Base-by-base conservation (phyloP, 2,797 vertebrate species). In the Novumbra hubbsi region DNA sequence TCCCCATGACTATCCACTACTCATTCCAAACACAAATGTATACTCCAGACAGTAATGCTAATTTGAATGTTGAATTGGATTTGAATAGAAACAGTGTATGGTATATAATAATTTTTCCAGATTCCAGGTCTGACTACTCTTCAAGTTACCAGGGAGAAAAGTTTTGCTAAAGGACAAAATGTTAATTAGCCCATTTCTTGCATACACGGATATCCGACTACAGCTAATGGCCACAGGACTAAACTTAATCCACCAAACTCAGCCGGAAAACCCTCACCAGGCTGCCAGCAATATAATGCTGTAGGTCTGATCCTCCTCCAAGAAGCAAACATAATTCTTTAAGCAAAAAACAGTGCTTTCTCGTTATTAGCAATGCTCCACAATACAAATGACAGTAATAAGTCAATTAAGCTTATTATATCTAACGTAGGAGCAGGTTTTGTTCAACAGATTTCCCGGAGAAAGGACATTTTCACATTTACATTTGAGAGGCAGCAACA, bases 371-470 rank as follows among this genome's bases (percentile, higher is more conserved):
- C 72, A 50, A 80, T 87, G 78, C 55, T 60, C 55, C 55, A 60
- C 55, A 60, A 24, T 60, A 87, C 85, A 88, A 91, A 90, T 90
- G 84, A 84, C 80, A 77, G 85, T 88, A 91, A 92, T 91, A 90
- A 89, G 84, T 85, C 87, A 91, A 90, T 89, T 90, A 90, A 88
- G 87, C 86, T 88, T 88, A 90, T 92, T 92, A 93, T 92, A 88
- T 91, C 82, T 86, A 90, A 87, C 85, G 88, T 87, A 90, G 84
- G 84, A 90, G 86, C 88, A 90, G 80, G 92, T 92, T 90, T 87
- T 90, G 91, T 90, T 88, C 81, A 88, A 89, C 88, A 88, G 11
- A 60, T 24, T 24, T 60, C 11, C 17, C 7, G 7, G 5, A 6
- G 24, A 57, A 57, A 80, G 66, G 74, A 79, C 81, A 87, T 88